Conservation (phyloP, 2,888 invertebrate genomes). For the Xylophagus ater region DNA sequence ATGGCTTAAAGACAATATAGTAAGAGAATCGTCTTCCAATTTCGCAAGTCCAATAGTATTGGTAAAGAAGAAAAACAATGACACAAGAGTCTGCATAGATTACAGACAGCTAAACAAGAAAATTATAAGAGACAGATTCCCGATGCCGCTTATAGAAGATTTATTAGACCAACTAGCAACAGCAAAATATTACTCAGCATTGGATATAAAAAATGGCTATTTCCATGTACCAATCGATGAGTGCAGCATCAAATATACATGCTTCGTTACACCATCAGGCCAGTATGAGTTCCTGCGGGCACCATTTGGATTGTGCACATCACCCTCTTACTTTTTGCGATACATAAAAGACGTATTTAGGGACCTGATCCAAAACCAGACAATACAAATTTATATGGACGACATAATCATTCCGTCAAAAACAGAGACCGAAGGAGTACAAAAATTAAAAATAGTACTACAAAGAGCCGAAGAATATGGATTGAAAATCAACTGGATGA, state of each 20-base stretch:
- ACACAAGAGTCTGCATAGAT: slow-evolving; percentile 17
- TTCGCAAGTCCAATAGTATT: slow-evolving; percentile 19
- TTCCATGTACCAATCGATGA: slow-evolving; percentile 24
- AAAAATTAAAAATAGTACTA: no score
- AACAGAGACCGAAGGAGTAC: no score
- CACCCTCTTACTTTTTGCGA: no score
- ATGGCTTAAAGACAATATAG: slow-evolving; percentile 7
- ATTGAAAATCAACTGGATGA: no score
- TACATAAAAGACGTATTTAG: no score
- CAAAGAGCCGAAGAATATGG: no score
- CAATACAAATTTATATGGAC: no score
- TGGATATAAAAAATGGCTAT: slow-evolving; percentile 24
- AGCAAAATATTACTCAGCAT: slow-evolving; percentile 19
- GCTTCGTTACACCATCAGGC: slow-evolving; percentile 22
- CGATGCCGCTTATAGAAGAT: slow-evolving; percentile 22
- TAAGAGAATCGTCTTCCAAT: slow-evolving; percentile 11
- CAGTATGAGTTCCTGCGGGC: slow-evolving; percentile 21
- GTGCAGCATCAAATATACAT: slow-evolving; percentile 18
- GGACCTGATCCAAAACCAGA: no score
- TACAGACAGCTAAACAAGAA: slow-evolving; percentile 7
- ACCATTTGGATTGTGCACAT: slow-evolving; percentile 29
- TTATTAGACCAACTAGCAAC: slow-evolving; percentile 21
- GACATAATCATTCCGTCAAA: no score
- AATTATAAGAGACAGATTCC: slow-evolving; percentile 17
- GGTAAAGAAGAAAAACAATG: slow-evolving; percentile 17